Conservation (phyloP, 2,797 vertebrate species). For the Halcyon smyrnensis region DNA sequence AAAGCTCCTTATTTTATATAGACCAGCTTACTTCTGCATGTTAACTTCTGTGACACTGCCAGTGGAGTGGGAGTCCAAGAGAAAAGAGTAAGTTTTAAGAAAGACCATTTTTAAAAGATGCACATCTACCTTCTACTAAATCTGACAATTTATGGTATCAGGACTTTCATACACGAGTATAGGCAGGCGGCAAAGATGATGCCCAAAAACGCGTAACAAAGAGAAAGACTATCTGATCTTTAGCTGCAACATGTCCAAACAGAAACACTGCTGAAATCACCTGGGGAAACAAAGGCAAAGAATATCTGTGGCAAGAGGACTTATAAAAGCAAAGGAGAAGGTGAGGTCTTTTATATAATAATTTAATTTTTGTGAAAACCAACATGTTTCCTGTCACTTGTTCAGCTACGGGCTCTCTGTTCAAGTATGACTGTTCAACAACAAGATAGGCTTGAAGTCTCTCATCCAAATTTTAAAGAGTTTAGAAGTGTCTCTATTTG, state of each 20-base stretch:
- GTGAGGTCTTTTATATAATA: not conserved
- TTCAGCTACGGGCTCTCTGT: not conserved
- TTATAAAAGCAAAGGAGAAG: not conserved
- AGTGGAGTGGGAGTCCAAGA: not conserved
- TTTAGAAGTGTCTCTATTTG: not conserved
- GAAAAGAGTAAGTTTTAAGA: not conserved
- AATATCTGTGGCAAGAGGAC: not conserved
- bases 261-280: not conserved
- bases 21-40: not conserved
- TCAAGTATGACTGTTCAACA: not conserved
- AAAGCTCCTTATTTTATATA: not conserved
- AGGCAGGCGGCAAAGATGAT: not conserved
- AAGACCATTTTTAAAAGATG: not conserved
- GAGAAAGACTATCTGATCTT: not conserved
- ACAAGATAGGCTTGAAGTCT: not conserved
- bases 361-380: not conserved
- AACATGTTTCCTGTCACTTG: not conserved
- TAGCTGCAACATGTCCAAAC: not conserved
- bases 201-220: not conserved
- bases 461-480: not conserved
- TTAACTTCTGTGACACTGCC: not conserved
- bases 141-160: not conserved
- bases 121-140: not conserved
- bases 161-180: not conserved
- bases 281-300: not conserved